Evolutionary conservation across 2,888 invertebrate genomes (phyloP), one percentile per base, ranked within the genome.

Genomic region (Fragum fragum): DNA sequence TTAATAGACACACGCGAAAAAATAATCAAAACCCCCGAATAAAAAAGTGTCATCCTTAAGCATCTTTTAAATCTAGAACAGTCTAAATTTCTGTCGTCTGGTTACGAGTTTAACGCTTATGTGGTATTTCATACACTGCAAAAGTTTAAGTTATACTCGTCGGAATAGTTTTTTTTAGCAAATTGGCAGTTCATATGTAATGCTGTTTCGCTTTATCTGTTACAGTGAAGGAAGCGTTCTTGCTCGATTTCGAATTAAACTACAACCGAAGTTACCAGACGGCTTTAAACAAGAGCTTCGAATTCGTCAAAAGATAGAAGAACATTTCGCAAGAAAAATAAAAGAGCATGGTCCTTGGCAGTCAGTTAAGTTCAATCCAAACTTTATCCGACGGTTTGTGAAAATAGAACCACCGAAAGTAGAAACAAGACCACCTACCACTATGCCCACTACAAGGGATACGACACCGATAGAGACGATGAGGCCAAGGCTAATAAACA

Each of bases 261-360:
- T 85, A 5, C 9, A 23, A n/a, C 79, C 85, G 32, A 61, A 73
- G 16, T 21, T 29, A 21, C 26, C 71, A 0, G 79, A 81, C 2
- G 74, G 71, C 1, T 74, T 76, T 36, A 79, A 79, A 70, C 42
- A 59, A 29, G 79, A 73, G 29, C 71, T 59, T 1, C 66, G 66
- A 23, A 73, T 85, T 11, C 39, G 53, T 6, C 57, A 81, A 61
- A 71, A 74, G 47, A 59, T 85, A 7, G 61, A 79, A 14, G 79
- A 79, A 16, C 76, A 81, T 63, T 85, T 81, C 36, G 42, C 57
- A 0, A 73, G 63, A 21, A 85, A 81, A 57, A 42, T 74, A 23
- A 72, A 76, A 16, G 59, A 85, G 39, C 28, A 52, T n/a, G 85
- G 85, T 2, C 76, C 81, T 3, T 85, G 85, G 85, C 73, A 81